Base-by-base conservation (phyloP, 2,888 invertebrate species). In the Scelioninae gen. 2 region DNA sequence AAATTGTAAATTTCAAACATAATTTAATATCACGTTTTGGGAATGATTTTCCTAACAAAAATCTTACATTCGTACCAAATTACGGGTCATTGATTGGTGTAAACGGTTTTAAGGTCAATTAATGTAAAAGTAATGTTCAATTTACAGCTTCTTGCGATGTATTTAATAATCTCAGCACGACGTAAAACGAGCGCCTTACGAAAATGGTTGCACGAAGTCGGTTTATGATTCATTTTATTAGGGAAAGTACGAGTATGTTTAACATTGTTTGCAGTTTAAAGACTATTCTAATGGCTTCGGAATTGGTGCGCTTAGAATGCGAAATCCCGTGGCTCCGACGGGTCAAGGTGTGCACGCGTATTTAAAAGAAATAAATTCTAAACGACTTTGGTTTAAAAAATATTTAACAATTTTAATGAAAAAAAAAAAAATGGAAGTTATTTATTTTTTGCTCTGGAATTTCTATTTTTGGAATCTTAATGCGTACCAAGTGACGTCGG, bases 21-120 rank as follows among this genome's bases (percentile, higher is more conserved):
- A 61, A 61, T 61, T 61, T 64, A 52, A 61, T 60, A 37, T 37
- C 43, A 35, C 45, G 5, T 46, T 64, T 43, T 53, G n/a, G 41
- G 48, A 19, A 61, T n/a, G n/a, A 61, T 61, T 61, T 60, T 48
- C 60, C 22, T 22, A 15, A 15, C 22, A n/a, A 11, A 45, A 45
- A 35, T 33, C 33, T 45, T 19, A 46, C 1, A 9, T 28, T 50
- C 39, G 31, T 18, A 9, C 35, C 22, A 39, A 61, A 50, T 61
- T 61, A 35, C 41, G n/a, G 11, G 9, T 16, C 45, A 45, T 64
- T 53, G 45, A 53, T 64, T 53, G 53, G 16, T 9, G 10, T 10
- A 41, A 50, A 61, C n/a, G 41, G 13, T 43, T n/a, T 18, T 63
- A 10, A 63, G 33, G n/a, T 50, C 39, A 39, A 60, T 39, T 48